A percentile compares a stretch with the other conserved stretches of the same genome.
Conservation (phyloP, 2,888 invertebrate species). For the Stenotaenia linearis region DNA sequence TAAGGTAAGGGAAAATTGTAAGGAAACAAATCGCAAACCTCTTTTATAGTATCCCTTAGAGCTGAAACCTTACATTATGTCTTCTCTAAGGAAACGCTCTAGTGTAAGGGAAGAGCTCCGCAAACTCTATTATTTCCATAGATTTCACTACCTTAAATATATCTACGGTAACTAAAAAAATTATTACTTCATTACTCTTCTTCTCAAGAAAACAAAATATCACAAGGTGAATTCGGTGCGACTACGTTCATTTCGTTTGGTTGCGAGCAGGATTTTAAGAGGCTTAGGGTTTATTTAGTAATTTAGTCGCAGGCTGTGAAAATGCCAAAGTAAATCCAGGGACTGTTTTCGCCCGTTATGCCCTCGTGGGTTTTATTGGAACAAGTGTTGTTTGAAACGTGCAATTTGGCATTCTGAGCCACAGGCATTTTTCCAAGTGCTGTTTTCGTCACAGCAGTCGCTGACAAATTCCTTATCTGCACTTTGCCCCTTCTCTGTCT, state of each 20-base stretch:
- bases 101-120: too few species aligned
- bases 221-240: too few species aligned
- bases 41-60: too few species aligned
- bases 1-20: too few species aligned
- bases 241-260: background rate
- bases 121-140: too few species aligned
- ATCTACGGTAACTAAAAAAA: too few species aligned
- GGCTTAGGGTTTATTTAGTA: conserved; percentile 5
- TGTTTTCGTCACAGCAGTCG: background rate
- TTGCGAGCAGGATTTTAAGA: background rate
- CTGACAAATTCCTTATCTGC: background rate
- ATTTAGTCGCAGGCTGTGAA: background rate
- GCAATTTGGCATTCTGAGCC: conserved; percentile 10
- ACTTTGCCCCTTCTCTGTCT: conserved; percentile 3
- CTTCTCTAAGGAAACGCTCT: too few species aligned
- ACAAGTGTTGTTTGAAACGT: conserved; percentile 21
- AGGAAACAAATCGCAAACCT: too few species aligned
- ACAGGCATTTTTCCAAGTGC: conserved; percentile 26
- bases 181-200: too few species aligned
- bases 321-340: conserved; percentile 2
- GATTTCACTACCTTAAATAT: too few species aligned
- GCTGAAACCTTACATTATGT: too few species aligned
- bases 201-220: too few species aligned
- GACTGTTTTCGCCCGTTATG: conserved; percentile 23
- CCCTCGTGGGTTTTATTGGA: conserved; percentile 23